A percentile compares a stretch with the other conserved stretches of the same genome.
Conservation (phyloP, 2,113 vertebrate genomes). For the Pterocles burchelli region DNA sequence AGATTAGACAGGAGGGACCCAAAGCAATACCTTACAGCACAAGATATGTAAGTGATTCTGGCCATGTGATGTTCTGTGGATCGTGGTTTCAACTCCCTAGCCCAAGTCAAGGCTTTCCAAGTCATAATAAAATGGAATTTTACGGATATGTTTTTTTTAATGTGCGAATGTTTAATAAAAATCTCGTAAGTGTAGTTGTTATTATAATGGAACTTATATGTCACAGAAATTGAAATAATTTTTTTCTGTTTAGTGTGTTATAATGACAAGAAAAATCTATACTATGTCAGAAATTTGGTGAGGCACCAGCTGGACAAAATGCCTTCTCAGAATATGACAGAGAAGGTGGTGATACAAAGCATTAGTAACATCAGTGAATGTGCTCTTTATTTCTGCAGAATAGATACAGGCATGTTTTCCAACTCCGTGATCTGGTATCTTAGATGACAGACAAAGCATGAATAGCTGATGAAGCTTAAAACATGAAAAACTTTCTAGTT, state of each 20-base stretch:
- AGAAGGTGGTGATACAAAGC: neutral
- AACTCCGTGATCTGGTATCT: fast-evolving
- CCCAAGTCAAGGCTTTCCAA: neutral
- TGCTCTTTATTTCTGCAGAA: neutral
- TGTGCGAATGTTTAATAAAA: neutral
- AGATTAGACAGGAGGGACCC: neutral
- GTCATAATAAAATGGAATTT: neutral
- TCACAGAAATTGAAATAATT: neutral
- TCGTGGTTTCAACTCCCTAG: neutral
- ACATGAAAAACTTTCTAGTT: neutral
- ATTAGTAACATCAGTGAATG: neutral
- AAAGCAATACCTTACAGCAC: neutral
- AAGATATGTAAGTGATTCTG: neutral
- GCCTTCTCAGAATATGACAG: neutral
- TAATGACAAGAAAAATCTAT: neutral
- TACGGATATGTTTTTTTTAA: neutral
- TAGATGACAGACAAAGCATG: neutral
- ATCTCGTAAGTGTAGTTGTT: neutral
- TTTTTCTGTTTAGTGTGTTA: neutral
- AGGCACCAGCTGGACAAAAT: neutral
- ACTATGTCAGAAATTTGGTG: neutral
- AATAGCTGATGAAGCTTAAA: neutral
- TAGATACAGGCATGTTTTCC: neutral
- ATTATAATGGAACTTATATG: neutral
- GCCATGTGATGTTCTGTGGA: neutral